Conservation (phyloP, 2,888 invertebrate genomes). For the Diabrotica balteata region DNA sequence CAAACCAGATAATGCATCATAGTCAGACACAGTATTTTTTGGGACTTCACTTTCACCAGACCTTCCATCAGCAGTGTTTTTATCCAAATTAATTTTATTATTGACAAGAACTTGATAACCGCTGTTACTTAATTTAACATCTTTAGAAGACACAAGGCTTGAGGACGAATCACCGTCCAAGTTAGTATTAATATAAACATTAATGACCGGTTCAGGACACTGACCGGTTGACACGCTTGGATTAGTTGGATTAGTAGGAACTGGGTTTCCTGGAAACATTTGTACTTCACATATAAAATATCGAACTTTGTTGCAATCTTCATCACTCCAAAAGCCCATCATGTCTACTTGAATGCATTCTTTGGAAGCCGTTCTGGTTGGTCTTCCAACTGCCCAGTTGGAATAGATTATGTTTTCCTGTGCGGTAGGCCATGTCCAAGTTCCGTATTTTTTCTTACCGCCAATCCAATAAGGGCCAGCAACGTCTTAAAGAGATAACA, state of each 20-base stretch:
- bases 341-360: slow-evolving; percentile 12
- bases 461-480: slow-evolving; percentile 19
- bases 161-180: slow-evolving; percentile 7
- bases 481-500: not conserved
- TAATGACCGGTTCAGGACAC: slow-evolving; percentile 13
- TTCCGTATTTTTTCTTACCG: not conserved
- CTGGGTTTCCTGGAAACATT: not conserved
- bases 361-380: not conserved
- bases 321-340: slow-evolving; percentile 8
- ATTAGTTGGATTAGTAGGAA: not conserved
- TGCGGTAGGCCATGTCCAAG: slow-evolving; percentile 8
- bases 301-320: not conserved
- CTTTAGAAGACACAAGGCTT: not conserved
- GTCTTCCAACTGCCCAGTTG: slow-evolving; percentile 13
- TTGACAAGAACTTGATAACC: not conserved
- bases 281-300: slow-evolving; percentile 18
- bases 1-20: no score
- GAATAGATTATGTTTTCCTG: not conserved
- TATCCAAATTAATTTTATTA: not conserved
- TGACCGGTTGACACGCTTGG: not conserved
- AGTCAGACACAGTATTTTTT: no score
- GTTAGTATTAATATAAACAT: slow-evolving; percentile 23
- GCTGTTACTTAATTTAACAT: not conserved
- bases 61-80: no score
- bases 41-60: no score